Base-by-base conservation (phyloP, 1,140 invertebrate genomes). In the Zophobas atratus region DNA sequence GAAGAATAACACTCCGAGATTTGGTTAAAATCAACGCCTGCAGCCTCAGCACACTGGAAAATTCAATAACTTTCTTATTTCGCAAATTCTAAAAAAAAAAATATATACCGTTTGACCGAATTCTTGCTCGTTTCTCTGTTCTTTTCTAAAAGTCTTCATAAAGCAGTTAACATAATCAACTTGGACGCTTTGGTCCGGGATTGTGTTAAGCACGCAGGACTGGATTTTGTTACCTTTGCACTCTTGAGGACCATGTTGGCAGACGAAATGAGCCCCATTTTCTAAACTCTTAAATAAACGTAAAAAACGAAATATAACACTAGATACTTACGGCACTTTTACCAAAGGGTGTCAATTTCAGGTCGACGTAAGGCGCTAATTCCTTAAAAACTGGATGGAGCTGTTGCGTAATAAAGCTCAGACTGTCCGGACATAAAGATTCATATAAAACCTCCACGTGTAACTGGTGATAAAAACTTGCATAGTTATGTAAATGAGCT, bases 391-490 rank as follows among this genome's bases (percentile, higher is more conserved):
- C 84, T 2, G 87, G 85, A 5, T 81, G 83, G 46, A 92, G 83
- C 81, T 94, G 90, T 1, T 84, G 80, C 0, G 74, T 87, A 70
- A 95, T 90, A 82, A 95, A 96, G 20, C 86, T 81, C 43, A 89
- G 89, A 82, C 94, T 96, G 82, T 95, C 94, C 0, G 92, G 92
- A 84, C 96, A 97, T 0, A 96, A 85, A 5, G 91, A 90, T 87
- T 97, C 96, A 82, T 95, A 97, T 80, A 94, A 95, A 57, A 96
- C 76, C n/a, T 81, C 74, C 55, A 86, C 77, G 35, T 81, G 77
- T 60, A 86, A 57, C 81, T 85, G 20, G 20, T 20, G 20, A 20
- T 20, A 20, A 20, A 20, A 20, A 20, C 20, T 20, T 20, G 20
- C 20, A 20, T 20, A 20, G 20, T 20, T 20, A 20, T 20, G 20